phyloP scores from a whole-genome alignment of 2,113 vertebrate species.

The Lepus timidus region DNA sequence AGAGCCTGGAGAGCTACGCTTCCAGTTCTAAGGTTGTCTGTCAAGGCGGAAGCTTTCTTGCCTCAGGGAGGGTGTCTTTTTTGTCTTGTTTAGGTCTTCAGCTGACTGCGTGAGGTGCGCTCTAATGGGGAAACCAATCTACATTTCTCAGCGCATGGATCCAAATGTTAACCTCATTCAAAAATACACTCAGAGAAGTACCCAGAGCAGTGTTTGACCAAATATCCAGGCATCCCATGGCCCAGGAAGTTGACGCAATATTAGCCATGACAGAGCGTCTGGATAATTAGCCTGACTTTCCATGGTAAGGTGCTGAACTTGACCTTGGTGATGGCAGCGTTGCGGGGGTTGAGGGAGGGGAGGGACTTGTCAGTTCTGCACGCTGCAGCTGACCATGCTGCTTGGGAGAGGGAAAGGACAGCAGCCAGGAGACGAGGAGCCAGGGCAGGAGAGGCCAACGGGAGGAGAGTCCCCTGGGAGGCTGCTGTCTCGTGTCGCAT shows the following conservation, averaged over 20 bases:
- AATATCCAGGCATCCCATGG: background rate
- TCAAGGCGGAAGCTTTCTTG: too few relatives aligned
- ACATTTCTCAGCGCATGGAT: background rate
- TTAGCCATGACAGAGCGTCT: background rate
- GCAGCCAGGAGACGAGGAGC: background rate
- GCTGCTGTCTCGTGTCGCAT: background rate
- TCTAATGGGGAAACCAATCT: background rate
- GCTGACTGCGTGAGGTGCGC: background rate
- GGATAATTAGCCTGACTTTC: background rate
- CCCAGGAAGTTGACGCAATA: background rate
- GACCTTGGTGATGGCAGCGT: fast-evolving
- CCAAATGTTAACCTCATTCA: background rate
- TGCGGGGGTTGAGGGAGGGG: background rate
- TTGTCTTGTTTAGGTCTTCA: background rate
- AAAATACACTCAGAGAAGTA: background rate
- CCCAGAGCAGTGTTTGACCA: background rate
- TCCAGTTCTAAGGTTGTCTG: background rate
- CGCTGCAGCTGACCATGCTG: background rate
- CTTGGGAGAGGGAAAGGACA: background rate
- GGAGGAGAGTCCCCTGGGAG: background rate
- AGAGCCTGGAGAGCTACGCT: background rate
- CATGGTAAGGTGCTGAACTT: fast-evolving
- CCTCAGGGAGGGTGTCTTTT: background rate
- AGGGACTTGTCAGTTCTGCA: fast-evolving
- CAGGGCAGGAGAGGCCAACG: background rate